These are phyloP conservation scores for Platygyra sinensis DNA, from an alignment of 64 coral and sea anemone species.

Conservation along the genomic window DNA sequence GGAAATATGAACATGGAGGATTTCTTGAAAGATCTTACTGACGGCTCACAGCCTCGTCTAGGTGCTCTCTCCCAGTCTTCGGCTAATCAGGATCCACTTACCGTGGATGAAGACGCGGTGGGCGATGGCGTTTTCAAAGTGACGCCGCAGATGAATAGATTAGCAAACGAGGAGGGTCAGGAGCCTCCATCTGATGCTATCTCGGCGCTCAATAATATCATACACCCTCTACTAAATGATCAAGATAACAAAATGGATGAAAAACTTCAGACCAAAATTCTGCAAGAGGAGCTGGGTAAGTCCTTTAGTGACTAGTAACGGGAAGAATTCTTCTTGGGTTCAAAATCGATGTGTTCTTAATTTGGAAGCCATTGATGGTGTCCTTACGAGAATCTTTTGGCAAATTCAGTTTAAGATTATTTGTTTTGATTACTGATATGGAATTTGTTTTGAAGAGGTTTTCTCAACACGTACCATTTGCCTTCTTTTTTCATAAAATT, in stretches of 20 bases:
- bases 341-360: no score
- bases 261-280: conserved; percentile 42
- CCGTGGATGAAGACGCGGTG: conserved; percentile 2
- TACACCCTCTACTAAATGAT: conserved; percentile 57
- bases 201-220: conserved; percentile 43
- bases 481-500: no score
- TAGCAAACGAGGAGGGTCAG: background rate
- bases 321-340: background rate
- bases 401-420: no score
- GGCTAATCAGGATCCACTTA: background rate
- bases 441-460: no score
- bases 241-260: conserved; percentile 53
- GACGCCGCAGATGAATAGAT: conserved; percentile 4
- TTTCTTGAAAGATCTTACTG: conserved; percentile 39
- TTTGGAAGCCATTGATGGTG: no score
- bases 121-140: conserved; percentile 7
- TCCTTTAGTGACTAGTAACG: background rate
- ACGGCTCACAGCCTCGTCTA: background rate
- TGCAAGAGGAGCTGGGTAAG: conserved; percentile 70
- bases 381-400: no score
- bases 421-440: no score
- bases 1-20: conserved; percentile 41
- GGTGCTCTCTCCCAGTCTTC: background rate
- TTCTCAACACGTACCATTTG: no score
- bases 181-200: conserved; percentile 14